These are phyloP conservation scores for Pseudoatta argentina DNA, from an alignment of 1,140 invertebrate genomes.

Conservation along the genomic window DNA sequence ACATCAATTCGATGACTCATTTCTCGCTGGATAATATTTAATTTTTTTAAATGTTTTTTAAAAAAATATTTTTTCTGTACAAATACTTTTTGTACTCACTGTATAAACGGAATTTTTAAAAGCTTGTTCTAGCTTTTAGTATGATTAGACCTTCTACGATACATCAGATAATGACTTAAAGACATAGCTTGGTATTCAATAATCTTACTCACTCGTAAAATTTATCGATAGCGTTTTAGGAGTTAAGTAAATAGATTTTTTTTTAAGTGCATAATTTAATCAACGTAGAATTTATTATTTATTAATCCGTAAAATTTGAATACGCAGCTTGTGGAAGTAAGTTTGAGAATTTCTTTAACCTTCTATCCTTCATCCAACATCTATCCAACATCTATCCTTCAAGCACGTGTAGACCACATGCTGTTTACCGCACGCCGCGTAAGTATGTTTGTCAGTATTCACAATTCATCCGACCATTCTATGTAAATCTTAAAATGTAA, in stretches of 20 bases:
- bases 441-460: conserved; percentile 59
- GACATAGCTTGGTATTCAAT: too few species aligned
- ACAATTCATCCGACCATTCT: conserved; percentile 53
- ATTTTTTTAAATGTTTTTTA: too few species aligned
- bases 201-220: too few species aligned
- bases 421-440: conserved; percentile 24
- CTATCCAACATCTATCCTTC: conserved; percentile 37
- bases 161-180: too few species aligned
- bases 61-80: too few species aligned
- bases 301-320: not conserved
- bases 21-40: too few species aligned
- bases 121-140: too few species aligned
- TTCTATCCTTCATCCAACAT: conserved; percentile 28
- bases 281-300: not conserved
- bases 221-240: not conserved
- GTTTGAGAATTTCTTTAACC: conserved; percentile 27
- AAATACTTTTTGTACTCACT: too few species aligned
- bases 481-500: conserved; percentile 57
- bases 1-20: too few species aligned
- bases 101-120: too few species aligned
- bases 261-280: not conserved
- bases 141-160: too few species aligned
- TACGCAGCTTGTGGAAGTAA: not conserved
- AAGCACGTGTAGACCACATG: conserved; percentile 50
- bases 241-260: not conserved